phyloP scores from a whole-genome alignment of 2,888 invertebrate genomes.

The Keiferia lycopersicella region DNA sequence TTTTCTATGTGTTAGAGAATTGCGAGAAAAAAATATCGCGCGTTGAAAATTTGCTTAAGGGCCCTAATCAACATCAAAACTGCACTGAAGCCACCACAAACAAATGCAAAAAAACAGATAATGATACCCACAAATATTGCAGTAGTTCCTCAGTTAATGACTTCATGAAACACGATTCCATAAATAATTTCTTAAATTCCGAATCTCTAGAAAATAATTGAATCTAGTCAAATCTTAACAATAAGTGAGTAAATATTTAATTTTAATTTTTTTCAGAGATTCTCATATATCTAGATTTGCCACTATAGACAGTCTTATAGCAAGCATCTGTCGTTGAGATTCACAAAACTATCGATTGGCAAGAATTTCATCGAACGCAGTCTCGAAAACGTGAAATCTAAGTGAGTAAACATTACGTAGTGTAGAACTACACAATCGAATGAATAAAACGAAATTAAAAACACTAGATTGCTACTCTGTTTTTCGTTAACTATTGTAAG shows the following conservation, averaged over 20 bases:
- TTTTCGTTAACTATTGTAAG: conserved; percentile 4
- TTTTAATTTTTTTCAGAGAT: conserved; percentile 48
- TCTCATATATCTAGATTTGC: conserved; percentile 49
- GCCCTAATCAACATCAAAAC: conserved; percentile 10
- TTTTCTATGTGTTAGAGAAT: too few relatives aligned
- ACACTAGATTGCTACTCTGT: conserved; percentile 6
- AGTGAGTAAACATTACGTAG: neutral
- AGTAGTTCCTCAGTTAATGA: conserved; percentile 28
- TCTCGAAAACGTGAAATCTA: conserved; percentile 37
- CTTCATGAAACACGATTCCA: conserved; percentile 24
- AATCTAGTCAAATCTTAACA: conserved; percentile 7
- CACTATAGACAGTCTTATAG: conserved; percentile 60
- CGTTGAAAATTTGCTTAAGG: too few relatives aligned
- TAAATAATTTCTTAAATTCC: conserved; percentile 26
- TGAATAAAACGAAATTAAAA: neutral
- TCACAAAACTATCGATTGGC: conserved; percentile 53
- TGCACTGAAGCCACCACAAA: conserved; percentile 30
- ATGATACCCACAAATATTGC: neutral
- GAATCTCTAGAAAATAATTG: conserved; percentile 17
- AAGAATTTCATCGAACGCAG: conserved; percentile 53
- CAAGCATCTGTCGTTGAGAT: conserved; percentile 51
- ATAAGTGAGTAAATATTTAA: conserved; percentile 8
- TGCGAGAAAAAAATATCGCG: too few relatives aligned
- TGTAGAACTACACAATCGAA: neutral
- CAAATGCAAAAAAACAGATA: conserved; percentile 3